Conservation (phyloP, 2,888 invertebrate genomes). For the Boloria selene region DNA sequence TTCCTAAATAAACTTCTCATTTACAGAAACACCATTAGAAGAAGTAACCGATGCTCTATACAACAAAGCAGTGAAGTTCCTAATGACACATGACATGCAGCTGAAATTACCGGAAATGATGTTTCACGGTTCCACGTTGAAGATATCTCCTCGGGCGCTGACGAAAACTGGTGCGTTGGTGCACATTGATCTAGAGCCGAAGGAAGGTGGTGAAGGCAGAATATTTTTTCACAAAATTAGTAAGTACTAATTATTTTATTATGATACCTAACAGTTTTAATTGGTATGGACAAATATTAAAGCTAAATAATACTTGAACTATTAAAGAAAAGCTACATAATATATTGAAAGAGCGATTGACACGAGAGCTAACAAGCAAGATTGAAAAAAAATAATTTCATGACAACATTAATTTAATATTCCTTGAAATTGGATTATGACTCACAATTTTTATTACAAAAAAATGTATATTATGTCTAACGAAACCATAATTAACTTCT, state of each 20-base stretch:
- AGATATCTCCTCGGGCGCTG: constrained; percentile 87
- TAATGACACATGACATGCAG: constrained; percentile 90
- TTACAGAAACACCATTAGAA: constrained; percentile 85
- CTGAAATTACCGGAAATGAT: constrained; percentile 87
- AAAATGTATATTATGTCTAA: not conserved
- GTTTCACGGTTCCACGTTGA: constrained; percentile 88
- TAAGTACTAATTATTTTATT: constrained; percentile 63
- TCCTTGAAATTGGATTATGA: too few species aligned
- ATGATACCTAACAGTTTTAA: too few species aligned
- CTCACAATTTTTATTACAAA: too few species aligned
- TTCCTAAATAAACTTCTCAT: not conserved
- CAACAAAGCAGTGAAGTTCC: constrained; percentile 86
- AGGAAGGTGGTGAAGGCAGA: constrained; percentile 80
- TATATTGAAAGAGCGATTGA: too few species aligned
- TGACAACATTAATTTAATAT: too few species aligned
- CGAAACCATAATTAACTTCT: not conserved
- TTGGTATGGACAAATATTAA: too few species aligned
- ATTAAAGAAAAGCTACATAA: too few species aligned
- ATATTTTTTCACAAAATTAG: constrained; percentile 87
- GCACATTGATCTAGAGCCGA: constrained; percentile 87
- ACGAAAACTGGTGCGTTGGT: constrained; percentile 89
- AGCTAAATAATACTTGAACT: too few species aligned
- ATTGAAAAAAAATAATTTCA: too few species aligned
- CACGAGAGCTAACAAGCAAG: too few species aligned
- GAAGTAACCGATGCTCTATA: constrained; percentile 88